Evolutionary conservation across 2,797 vertebrate genomes (phyloP), one percentile per base, ranked within the genome.

Genomic region (Oryzias sinensis): DNA sequence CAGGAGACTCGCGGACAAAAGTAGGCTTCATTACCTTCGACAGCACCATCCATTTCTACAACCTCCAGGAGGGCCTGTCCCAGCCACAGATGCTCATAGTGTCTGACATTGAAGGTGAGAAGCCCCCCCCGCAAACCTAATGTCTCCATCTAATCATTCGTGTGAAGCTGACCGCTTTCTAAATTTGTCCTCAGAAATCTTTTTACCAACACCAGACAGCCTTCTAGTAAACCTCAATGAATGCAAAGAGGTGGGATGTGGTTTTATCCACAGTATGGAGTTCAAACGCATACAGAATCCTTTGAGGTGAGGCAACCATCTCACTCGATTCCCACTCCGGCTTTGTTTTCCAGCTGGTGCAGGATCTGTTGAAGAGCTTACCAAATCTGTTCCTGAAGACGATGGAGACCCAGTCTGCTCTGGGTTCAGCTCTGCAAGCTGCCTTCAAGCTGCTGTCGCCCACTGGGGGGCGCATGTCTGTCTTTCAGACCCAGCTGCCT

Each of bases 41-140:
- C 89, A 98, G 96, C 89, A 97, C 95, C 84, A 94, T 98, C 88
- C 97, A 98, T 82, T 98, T 98, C 91, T 98, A 98, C 89, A 96
- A 96, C 82, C 94, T 98, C 62, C 96, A 98, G 84, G 96, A 98
- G 88, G 96, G 96, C 52, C 94, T 97, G 44, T 96, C 96, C 44
- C 97, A 98, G 84, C 96, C 97, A 45, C 97, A 98, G 88, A 98
- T 98, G 97, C 93, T 98, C 62, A 94, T 98, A 9, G 94, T 98
- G 69, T 97, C 97, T 14, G 97, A 98, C 91, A 95, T 97, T 24
- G 96, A 98, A 89, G 96, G 97, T 98, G 91, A 87, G 87, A 44
- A 24, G 43, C 1, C 40, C 50, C n/a, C 48, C 16, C 4, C n/a
- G 25, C 25, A 54, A 11, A 25, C 17, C 1, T 15, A n/a, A 44